Conservation (phyloP, 2,888 invertebrate species). For the Gonocerus acuteangulatus region DNA sequence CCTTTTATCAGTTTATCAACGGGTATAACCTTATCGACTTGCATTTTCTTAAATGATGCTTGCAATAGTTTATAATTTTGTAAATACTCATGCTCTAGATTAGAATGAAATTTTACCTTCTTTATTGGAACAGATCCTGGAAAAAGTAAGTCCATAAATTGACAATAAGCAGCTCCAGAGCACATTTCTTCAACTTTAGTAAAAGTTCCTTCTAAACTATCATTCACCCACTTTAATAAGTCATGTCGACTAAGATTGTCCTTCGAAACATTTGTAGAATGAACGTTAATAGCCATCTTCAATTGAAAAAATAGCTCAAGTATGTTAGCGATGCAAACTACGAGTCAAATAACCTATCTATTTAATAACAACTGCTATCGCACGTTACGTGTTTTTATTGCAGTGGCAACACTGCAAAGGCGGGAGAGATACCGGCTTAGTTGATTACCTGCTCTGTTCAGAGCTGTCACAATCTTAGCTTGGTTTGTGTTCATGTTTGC, state of each 20-base stretch:
- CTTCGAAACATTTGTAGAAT: conserved; percentile 27
- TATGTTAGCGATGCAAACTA: no score
- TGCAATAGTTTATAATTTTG: conserved; percentile 30
- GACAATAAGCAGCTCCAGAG: conserved; percentile 28
- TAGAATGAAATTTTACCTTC: conserved; percentile 26
- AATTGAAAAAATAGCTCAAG: not conserved
- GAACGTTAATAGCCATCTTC: conserved; percentile 32
- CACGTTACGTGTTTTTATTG: no score
- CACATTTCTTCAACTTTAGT: conserved; percentile 28
- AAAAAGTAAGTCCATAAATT: conserved; percentile 25
- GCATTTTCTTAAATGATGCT: conserved; percentile 21
- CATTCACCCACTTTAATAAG: conserved; percentile 28
- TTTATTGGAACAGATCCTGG: conserved; percentile 22
- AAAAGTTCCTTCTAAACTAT: conserved; percentile 4
- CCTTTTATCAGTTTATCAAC: conserved; percentile 94
- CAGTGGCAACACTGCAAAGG: no score
- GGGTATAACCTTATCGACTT: conserved; percentile 65
- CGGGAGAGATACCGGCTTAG: no score
- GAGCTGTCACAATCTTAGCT: no score
- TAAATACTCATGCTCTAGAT: conserved; percentile 29
- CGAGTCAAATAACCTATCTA: no score
- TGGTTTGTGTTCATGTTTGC: no score
- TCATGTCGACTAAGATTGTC: conserved; percentile 30
- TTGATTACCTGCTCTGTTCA: no score
- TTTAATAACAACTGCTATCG: no score